A percentile compares a stretch with the other conserved stretches of the same genome.
Conservation (phyloP, 2,113 vertebrate species). For the Reinhardtius hippoglossoides region DNA sequence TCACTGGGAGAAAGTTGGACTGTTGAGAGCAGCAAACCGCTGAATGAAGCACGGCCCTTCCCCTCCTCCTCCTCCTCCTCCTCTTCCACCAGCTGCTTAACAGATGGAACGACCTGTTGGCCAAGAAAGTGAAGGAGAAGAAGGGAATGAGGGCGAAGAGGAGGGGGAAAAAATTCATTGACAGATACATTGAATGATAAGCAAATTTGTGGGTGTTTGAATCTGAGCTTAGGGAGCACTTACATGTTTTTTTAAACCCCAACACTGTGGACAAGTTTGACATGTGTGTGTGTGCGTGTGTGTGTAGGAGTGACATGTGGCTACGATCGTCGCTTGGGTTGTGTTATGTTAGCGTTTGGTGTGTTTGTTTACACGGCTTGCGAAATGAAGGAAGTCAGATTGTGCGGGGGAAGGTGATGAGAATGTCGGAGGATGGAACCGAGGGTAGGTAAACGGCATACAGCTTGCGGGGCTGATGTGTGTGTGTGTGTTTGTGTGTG, state of each 20-base stretch:
- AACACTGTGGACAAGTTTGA: conserved; percentile 43
- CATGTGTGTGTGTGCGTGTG: conserved; percentile 13
- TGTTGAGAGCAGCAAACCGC: conserved; percentile 55
- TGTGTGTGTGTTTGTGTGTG: not conserved
- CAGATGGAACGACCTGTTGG: conserved; percentile 80
- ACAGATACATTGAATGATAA: conserved; percentile 67
- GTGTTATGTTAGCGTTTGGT: conserved; percentile 69
- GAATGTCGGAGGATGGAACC: conserved; percentile 62
- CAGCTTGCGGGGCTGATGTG: conserved; percentile 6
- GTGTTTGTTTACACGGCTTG: conserved; percentile 73
- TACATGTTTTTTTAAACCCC: conserved; percentile 13
- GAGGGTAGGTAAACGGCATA: conserved; percentile 31
- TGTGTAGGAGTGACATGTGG: conserved; percentile 46
- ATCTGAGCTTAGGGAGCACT: conserved; percentile 39
- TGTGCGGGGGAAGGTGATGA: conserved; percentile 74
- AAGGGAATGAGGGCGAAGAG: conserved; percentile 46
- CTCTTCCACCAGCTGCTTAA: conserved; percentile 74
- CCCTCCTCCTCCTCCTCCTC: conserved; percentile 35
- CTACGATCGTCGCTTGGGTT: conserved; percentile 34
- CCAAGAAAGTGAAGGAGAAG: conserved; percentile 66
- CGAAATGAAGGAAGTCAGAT: conserved; percentile 71
- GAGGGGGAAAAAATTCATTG: conserved; percentile 5
- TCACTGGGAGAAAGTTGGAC: conserved; percentile 66
- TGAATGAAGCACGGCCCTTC: conserved; percentile 43
- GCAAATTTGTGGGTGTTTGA: conserved; percentile 55